These are phyloP conservation scores for Hydriomena furcata DNA, from an alignment of 2,888 invertebrate genomes.

Conservation along the genomic window DNA sequence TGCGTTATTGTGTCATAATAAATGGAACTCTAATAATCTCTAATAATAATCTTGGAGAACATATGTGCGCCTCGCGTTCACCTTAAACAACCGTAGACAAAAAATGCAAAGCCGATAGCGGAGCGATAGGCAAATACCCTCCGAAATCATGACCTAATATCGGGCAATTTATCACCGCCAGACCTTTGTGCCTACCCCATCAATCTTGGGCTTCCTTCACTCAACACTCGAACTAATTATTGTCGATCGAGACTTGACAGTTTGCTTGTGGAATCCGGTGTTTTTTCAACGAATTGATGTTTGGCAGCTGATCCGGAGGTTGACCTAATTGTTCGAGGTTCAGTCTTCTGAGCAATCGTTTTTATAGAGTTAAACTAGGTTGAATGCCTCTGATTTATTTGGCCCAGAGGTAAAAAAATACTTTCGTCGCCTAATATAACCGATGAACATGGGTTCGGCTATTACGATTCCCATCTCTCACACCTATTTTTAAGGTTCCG, in stretches of 20 bases:
- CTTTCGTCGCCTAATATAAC: too few species aligned
- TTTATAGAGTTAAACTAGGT: too few species aligned
- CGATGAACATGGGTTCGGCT: too few species aligned
- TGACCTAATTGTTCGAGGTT: slow-evolving; percentile 34
- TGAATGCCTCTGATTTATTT: too few species aligned
- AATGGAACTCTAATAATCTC: too few species aligned
- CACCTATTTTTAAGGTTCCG: too few species aligned
- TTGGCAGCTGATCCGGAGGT: slow-evolving; percentile 43
- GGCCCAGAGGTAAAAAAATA: too few species aligned
- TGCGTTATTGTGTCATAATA: too few species aligned
- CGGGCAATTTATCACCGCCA: slow-evolving; percentile 80
- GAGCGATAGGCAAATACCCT: slow-evolving; percentile 76
- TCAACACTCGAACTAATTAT: slow-evolving; percentile 79
- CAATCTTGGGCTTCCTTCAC: slow-evolving; percentile 78
- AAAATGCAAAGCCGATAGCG: slow-evolving; percentile 61
- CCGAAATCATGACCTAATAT: slow-evolving; percentile 81
- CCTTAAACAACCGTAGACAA: slow-evolving; percentile 47
- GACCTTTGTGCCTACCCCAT: slow-evolving; percentile 75
- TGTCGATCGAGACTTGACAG: slow-evolving; percentile 72
- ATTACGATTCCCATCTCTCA: too few species aligned
- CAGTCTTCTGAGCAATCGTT: slow-evolving; percentile 18
- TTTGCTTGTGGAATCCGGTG: slow-evolving; percentile 62
- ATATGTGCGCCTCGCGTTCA: slow-evolving; percentile 8
- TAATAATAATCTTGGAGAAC: too few species aligned
- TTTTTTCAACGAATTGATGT: slow-evolving; percentile 53